phyloP scores from a whole-genome alignment of 2,797 vertebrate genomes.

The Mus minutoides region DNA sequence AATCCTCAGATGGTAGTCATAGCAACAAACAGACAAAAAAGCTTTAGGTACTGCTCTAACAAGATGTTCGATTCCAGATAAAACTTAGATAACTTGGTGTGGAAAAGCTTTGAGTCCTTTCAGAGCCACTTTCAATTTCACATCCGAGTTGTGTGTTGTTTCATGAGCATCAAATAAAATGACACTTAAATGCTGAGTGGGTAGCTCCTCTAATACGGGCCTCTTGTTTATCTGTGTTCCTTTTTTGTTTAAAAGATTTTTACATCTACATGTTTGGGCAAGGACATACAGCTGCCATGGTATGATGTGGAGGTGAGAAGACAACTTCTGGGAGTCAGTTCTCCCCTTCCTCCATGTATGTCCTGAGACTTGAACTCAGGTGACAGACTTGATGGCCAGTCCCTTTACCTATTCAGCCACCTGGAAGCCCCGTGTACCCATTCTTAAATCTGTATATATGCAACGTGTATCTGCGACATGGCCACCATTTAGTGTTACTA shows the following conservation, averaged over 20 bases:
- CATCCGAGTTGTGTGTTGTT: background rate
- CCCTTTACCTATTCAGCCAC: background rate
- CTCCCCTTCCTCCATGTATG: background rate
- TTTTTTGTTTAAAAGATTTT: background rate
- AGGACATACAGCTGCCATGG: too few relatives aligned
- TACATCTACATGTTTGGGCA: background rate
- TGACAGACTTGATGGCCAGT: background rate
- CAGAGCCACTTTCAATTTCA: constrained; percentile 16
- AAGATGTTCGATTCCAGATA: background rate
- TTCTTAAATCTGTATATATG: too few relatives aligned
- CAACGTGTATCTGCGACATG: background rate
- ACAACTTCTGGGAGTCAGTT: background rate
- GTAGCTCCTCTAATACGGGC: background rate
- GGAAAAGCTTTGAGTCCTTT: constrained; percentile 15
- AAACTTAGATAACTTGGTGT: background rate
- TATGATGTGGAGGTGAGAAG: background rate
- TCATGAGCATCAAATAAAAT: constrained; percentile 1
- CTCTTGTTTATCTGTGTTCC: background rate
- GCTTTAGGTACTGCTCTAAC: background rate
- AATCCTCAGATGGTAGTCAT: constrained; percentile 2
- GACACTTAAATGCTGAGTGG: constrained; percentile 29
- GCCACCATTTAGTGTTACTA: constrained; percentile 25
- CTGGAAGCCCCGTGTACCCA: background rate
- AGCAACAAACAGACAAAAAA: background rate
- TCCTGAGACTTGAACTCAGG: background rate